Percentiles rank a stretch among this genome's conserved stretches.
phyloP scores from a whole-genome alignment of 2,797 vertebrate species.

The Gobio occitaniae region DNA sequence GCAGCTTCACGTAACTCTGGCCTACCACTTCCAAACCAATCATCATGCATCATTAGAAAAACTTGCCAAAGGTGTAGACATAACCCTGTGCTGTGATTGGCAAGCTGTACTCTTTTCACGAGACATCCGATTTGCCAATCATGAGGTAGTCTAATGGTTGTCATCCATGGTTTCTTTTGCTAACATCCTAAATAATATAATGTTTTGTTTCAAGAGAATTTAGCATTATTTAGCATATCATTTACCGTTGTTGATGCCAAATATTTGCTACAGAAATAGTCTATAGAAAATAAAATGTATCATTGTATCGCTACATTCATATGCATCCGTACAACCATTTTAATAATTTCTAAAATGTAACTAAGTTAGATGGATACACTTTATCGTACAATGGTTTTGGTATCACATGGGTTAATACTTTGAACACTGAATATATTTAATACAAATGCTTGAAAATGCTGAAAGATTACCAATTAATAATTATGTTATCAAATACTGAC shows the following conservation, averaged over 20 bases:
- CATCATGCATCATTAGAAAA: constrained; percentile 91
- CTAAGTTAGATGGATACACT: not conserved
- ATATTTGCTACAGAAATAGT: not conserved
- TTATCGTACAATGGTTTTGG: not conserved
- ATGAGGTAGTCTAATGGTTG: constrained; percentile 82
- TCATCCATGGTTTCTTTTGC: not conserved
- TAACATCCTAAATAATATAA: not conserved
- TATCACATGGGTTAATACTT: not conserved
- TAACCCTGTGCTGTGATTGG: constrained; percentile 92
- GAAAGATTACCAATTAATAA: not conserved
- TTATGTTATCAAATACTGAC: not conserved
- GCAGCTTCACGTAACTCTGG: constrained; percentile 95
- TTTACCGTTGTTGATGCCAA: not conserved
- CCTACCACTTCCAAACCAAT: constrained; percentile 95
- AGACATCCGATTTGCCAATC: constrained; percentile 95
- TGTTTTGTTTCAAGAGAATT: not conserved
- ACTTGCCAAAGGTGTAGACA: constrained; percentile 88
- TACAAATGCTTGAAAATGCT: not conserved
- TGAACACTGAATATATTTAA: not conserved
- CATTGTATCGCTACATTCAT: not conserved
- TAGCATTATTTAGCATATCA: not conserved
- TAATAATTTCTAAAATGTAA: not conserved
- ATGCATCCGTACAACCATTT: not conserved
- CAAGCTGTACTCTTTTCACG: constrained; percentile 92
- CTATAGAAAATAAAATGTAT: not conserved